phyloP scores from a whole-genome alignment of 2,797 vertebrate genomes.

The Gymnothorax javanicus region DNA sequence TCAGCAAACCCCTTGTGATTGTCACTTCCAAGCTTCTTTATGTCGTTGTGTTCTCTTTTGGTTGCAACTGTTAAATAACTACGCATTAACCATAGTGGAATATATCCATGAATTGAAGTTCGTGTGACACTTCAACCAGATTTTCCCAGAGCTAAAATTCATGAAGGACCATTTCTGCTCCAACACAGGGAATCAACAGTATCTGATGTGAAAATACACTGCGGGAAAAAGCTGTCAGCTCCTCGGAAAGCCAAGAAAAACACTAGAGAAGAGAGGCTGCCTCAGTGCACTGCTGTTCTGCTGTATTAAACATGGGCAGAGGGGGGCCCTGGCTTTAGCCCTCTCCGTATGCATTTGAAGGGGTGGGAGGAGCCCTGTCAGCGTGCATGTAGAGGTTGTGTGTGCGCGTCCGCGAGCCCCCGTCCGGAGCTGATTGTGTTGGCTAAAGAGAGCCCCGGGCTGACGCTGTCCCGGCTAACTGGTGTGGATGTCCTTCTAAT shows the following conservation, averaged over 20 bases:
- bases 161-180: not conserved
- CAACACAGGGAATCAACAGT: not conserved
- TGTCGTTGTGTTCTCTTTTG: not conserved
- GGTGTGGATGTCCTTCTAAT: slow-evolving; percentile 69
- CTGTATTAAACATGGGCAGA: not conserved
- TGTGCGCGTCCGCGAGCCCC: slow-evolving; percentile 11
- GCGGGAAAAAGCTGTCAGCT: not conserved
- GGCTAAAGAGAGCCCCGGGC: slow-evolving; percentile 42
- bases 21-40: not conserved
- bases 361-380: not conserved
- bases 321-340: not conserved
- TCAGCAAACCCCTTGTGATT: not conserved
- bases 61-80: not conserved
- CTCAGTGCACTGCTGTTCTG: not conserved
- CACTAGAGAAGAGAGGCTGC: not conserved
- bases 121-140: not conserved
- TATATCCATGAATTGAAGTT: not conserved
- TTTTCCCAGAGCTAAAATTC: not conserved
- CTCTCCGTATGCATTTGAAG: not conserved
- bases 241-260: not conserved
- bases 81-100: not conserved
- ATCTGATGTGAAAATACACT: not conserved
- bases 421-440: slow-evolving; percentile 45
- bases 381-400: not conserved
- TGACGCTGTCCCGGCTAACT: slow-evolving; percentile 45